A percentile compares a stretch with the other conserved stretches of the same genome.
These are phyloP conservation scores for Ibidorhyncha struthersii DNA, from an alignment of 2,113 vertebrate species.

Conservation along the genomic window DNA sequence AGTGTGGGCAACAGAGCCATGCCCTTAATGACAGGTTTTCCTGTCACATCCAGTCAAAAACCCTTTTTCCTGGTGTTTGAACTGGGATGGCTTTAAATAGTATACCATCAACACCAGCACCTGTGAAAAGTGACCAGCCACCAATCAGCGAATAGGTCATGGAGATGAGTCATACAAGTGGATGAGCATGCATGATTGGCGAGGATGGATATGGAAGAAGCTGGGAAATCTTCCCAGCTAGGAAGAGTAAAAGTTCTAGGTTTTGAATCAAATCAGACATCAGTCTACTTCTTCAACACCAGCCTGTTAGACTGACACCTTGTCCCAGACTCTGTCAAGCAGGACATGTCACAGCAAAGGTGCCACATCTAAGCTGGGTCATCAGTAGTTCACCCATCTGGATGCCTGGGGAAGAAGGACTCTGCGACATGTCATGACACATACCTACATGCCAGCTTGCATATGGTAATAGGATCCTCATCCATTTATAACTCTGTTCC, in stretches of 20 bases:
- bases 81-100: neutral
- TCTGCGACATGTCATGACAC: no score
- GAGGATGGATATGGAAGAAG: neutral
- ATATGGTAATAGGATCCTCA: neutral
- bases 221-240: neutral
- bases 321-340: neutral
- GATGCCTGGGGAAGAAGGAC: neutral
- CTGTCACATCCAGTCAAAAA: neutral
- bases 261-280: neutral
- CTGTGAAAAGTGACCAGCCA: neutral
- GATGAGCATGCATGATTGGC: neutral
- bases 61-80: neutral
- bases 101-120: neutral
- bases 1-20: neutral
- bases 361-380: neutral
- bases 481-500: neutral
- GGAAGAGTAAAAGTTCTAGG: neutral
- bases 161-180: neutral
- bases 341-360: neutral
- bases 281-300: neutral
- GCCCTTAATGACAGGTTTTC: neutral
- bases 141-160: neutral
- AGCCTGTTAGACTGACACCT: neutral
- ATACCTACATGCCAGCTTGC: no score
- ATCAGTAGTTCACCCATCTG: neutral